Percentiles rank a stretch among this genome's conserved stretches.
Conservation (phyloP, 1,140 invertebrate species). For the Neodiprion virginianus region DNA sequence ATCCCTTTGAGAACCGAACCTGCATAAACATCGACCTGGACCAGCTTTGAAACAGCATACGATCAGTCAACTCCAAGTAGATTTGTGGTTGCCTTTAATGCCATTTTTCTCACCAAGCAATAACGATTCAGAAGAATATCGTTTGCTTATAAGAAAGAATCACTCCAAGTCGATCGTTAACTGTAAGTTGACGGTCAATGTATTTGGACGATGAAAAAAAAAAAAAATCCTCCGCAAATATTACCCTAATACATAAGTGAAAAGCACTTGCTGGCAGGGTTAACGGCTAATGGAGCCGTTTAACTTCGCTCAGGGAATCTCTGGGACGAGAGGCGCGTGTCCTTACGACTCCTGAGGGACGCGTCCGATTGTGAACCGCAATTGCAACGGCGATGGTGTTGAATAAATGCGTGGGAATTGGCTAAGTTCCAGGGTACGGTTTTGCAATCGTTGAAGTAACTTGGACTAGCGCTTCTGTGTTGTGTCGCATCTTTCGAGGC, state of each 20-base stretch:
- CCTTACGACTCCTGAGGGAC: background rate
- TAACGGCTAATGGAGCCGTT: background rate
- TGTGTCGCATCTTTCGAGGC: background rate
- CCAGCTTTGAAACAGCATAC: no score
- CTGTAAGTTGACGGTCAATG: no score
- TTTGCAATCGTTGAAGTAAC: background rate
- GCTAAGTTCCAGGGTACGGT: background rate
- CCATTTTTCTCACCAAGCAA: no score
- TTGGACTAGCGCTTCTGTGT: background rate
- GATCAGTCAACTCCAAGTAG: no score
- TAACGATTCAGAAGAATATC: no score
- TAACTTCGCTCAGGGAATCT: background rate
- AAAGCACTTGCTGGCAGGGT: background rate
- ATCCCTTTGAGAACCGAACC: background rate
- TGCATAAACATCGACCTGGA: background rate
- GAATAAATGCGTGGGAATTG: conserved; percentile 1
- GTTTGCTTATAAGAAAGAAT: no score
- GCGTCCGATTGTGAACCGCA: background rate
- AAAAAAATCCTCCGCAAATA: no score
- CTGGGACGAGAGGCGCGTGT: background rate
- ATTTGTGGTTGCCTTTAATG: no score
- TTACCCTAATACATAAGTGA: no score
- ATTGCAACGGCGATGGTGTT: background rate
- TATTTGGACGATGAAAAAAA: no score
- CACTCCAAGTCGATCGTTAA: no score